Evolutionary conservation across 1,140 invertebrate species (phyloP), one percentile per base, ranked within the genome.

Genomic region (Melanaphis sacchari): DNA sequence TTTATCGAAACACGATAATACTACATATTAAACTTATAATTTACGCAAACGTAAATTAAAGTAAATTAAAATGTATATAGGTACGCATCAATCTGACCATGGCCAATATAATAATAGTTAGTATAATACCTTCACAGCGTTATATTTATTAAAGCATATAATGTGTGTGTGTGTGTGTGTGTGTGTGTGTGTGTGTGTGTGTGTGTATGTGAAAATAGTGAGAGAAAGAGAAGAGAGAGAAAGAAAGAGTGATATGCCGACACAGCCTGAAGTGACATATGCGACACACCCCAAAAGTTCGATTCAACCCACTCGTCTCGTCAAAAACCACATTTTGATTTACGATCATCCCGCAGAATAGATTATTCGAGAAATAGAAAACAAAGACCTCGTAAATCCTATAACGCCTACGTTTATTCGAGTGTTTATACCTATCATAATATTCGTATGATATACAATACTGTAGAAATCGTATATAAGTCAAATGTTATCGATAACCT

Each of bases 261-360:
- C 31, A 76, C 31, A 76, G 31, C 59, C 59, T 8, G 31, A 76
- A 76, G 59, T 76, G 59, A 76, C 59, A n/a, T 76, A 76, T n/a
- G 59, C 59, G 59, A 76, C 59, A 76, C 59, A 76, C 59, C 59
- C 59, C 59, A 76, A 76, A 76, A 76, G 59, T 76, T 76, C 59
- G 59, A 76, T 76, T n/a, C 59, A n/a, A 76, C 59, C 59, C 59
- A 76, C 59, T 76, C 59, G 59, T 76, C 18, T 76, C 31, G 59
- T 76, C 59, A 76, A 76, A 76, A 76, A 76, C 31, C 31, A 18
- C 59, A n/a, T 76, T 76, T 76, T 76, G 59, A 76, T 76, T 76
- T 76, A 76, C 59, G 59, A n/a, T 76, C 59, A 76, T 76, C 31
- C 59, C 59, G 59, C n/a, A 15, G 3, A 76, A 15, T 76, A 15